Evolutionary conservation across 2,113 vertebrate genomes (phyloP), one percentile per base, ranked within the genome.

Genomic region (Hucho hucho): DNA sequence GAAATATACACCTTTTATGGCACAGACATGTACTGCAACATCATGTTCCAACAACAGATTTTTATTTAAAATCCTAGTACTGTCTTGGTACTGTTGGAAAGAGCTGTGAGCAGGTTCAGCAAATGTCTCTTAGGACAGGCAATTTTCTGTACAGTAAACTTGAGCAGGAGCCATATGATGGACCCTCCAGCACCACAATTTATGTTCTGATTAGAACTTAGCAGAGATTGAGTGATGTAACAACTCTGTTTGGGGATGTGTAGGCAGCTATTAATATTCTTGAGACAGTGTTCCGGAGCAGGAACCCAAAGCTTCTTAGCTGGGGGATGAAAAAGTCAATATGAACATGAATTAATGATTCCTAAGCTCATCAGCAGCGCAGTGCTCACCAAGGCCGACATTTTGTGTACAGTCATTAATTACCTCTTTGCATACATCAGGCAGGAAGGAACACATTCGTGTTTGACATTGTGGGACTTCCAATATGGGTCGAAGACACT

Each of bases 361-460:
- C 14, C 1, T 28, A 65, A 65, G 12, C 26, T 65, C 64, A 25
- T 65, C 64, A 28, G 64, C 12, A 28, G 64, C 25, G 14, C 24
- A 65, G 64, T 29, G 64, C 4, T 14, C 26, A 28, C 64, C 64
- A 13, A 65, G 26, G 64, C 64, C 6, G 26, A 18, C 64, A 22
- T 64, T 18, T 64, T 64, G 63, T 64, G 63, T 64, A 13, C n/a
- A 64, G 63, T 65, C 64, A 65, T 65, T 65, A 14, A 16, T 65
- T 65, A 65, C 64, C 26, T 25, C 13, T 25, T 26, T 65, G 64
- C 14, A 65, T 26, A 65, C 61, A 63, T 13, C n/a, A 63, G 22
- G 37, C 37, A 43, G 37, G 61, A 63, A 25, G 61, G 22, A 63
- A 63, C 22, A 63, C 61, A 63, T 25, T 22, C 9, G n/a, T 22